Evolutionary conservation across 2,888 invertebrate species (phyloP), one percentile per base, ranked within the genome.

Genomic region (Ariolimax columbianus): DNA sequence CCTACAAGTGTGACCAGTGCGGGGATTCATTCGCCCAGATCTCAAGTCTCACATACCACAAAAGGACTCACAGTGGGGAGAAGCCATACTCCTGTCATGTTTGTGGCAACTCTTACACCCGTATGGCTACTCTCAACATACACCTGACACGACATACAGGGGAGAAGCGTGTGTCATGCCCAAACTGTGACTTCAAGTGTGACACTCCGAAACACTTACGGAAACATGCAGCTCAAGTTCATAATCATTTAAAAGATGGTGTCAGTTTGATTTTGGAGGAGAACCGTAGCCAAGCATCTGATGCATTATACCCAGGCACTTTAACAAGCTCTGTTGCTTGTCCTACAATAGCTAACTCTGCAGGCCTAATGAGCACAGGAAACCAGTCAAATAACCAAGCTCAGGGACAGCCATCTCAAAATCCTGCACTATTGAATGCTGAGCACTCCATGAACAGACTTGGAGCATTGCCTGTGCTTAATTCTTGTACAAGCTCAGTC

Each of bases 21-120:
- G 81, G 78, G 0, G 47, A 84, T 30, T 59, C 81, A 40, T 86
- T 86, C 55, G 77, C 83, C 19, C 86, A 86, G 40, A 51, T 83
- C 40, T 73, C 84, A 30, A 86, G 84, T 33, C 82, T 86, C 19
- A 81, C 47, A 14, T 84, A 86, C n/a, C 86, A 86, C 33, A 68
- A 79, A 55, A 47, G 77, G 17, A 84, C 59, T 3, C 86, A 86
- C 47, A 59, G 47, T 17, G 86, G 86, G 17, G 63, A 70, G 63
- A 83, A 84, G 40, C 84, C 80, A 40, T 84, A 68, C 51, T 40
- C 77, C 36, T 86, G 86, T 30, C 77, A 59, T 38, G 26, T 86
- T 14, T 86, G 86, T 72, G 81, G 81, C 1, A 84, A 84, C 3
- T 33, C 55, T 17, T 86, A 84, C 78, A 78, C 83, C 17, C 77